Percentiles rank a stretch among this genome's conserved stretches.
These are phyloP conservation scores for Hipparchia sbordonii DNA, from an alignment of 2,888 invertebrate species.

Conservation along the genomic window DNA sequence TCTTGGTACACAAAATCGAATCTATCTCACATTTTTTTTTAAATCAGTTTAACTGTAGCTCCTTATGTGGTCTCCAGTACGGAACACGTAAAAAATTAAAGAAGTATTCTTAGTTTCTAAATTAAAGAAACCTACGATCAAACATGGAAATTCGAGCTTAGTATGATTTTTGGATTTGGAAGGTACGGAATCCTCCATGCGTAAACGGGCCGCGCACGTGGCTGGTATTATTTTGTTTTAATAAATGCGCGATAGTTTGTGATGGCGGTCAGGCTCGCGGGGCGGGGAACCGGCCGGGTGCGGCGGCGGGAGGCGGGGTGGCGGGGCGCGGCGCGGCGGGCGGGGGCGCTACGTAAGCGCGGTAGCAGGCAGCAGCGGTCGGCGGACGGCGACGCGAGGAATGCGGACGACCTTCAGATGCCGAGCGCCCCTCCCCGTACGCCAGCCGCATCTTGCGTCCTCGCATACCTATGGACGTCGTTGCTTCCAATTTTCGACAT, in stretches of 20 bases:
- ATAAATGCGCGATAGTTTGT: conserved; percentile 47
- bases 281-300: conserved; percentile 50
- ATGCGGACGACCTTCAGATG: conserved; percentile 83
- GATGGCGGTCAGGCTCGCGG: conserved; percentile 69
- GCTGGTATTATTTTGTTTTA: conserved; percentile 52
- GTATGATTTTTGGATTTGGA: background rate
- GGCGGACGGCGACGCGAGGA: conserved; percentile 82
- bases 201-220: conserved; percentile 18
- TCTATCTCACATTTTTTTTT: too few relatives aligned
- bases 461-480: conserved; percentile 79
- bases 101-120: too few relatives aligned
- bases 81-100: too few relatives aligned
- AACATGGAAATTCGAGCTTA: too few relatives aligned
- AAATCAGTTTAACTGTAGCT: too few relatives aligned
- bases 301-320: conserved; percentile 64
- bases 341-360: conserved; percentile 82
- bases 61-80: too few relatives aligned
- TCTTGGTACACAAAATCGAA: too few relatives aligned
- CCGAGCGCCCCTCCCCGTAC: conserved; percentile 79
- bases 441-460: conserved; percentile 81
- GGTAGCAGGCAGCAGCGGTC: conserved; percentile 82
- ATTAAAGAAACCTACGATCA: too few relatives aligned
- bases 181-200: conserved; percentile 20
- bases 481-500: conserved; percentile 79
- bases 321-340: conserved; percentile 57